Evolutionary conservation across 2,797 vertebrate species (phyloP), one percentile per base, ranked within the genome.

Genomic region (Adrianichthys oophorus): DNA sequence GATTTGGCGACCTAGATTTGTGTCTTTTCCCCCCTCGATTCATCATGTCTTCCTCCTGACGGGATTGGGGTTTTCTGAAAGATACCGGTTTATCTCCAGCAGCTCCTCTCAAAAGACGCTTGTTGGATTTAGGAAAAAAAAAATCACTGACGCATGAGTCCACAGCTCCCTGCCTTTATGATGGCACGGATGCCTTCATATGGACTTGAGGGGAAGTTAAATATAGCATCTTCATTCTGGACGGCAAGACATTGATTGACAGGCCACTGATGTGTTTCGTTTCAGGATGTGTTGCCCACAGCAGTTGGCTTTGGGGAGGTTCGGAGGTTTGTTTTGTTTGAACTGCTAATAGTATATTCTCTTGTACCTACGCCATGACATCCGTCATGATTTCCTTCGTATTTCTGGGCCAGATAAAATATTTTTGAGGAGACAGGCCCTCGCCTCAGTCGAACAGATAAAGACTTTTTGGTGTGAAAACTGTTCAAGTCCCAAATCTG

Each of bases 201-300:
- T 1, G 2, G 62, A 59, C 73, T 37, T 60, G 56, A 48, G 69
- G 60, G 69, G 48, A 66, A 70, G 75, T 74, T 85, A 83, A 77
- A 80, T 83, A 77, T 82, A 80, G 83, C 55, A 66, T 17, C 60
- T 59, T 56, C 67, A 54, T 67, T 64, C 61, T 56, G n/a, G 26
- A 71, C 59, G 71, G 58, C 74, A 73, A 76, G 75, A 65, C 81
- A 56, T 32, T 82, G 82, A 90, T 74, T 85, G 84, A 86, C 88
- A 87, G 79, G 66, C 52, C 10, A 29, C 76, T 61, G 78, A 86
- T 84, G 80, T 75, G 65, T 83, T 80, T 60, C 41, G 55, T 80
- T 80, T 80, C 76, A 65, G 66, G 62, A 50, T 10, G 29, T 59
- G 77, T 74, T 73, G 49, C 82, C 84, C 73, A 52, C 80, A 83